Base-by-base conservation (phyloP, 2,113 vertebrate species). In the Apodemus speciosus region DNA sequence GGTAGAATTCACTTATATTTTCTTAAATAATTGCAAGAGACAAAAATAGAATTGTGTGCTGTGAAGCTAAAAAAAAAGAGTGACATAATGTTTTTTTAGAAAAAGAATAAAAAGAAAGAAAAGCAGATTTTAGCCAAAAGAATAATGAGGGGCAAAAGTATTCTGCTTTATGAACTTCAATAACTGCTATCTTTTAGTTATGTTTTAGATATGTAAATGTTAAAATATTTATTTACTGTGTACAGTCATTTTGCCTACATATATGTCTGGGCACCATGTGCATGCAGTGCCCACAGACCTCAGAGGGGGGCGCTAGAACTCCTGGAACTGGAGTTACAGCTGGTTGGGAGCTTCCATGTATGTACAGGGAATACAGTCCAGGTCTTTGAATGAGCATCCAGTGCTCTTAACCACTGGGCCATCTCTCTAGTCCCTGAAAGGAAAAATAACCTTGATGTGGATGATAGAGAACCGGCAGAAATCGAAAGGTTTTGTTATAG, bases 21-120 rank as follows among this genome's bases (percentile, higher is more conserved):
- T 94, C 73, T 77, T 77, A 73, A 83, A 88, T 89, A 95, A 93
- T 88, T 73, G 35, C 87, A 76, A 93, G 84, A 89, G 56, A 77
- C 21, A 64, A 93, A 90, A 89, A 85, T 13, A 93, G 27, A 43
- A 66, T 88, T 30, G 9, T 66, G 7, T n/a, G 84, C 4, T 56
- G 32, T 83, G 56, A 83, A 95, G 40, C 21, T 68, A 93, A 23
- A 84, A 85, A 85, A 94, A 84, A 38, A 27, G 13, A 91, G 18
- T 89, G 25, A n/a, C 30, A 56, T 90, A 71, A 86, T 87, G 32
- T 35, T 68, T 68, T 62, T 62, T 58, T 13, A 10, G 27, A 25
- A 30, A 27, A 64, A 64, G 27, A 30, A 27, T 62, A 64, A 62
- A 27, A 30, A 11, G 11, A 30, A 27, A 38, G 66, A 93, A 94